These are phyloP conservation scores for Epirrhoe alternata DNA, from an alignment of 2,888 invertebrate genomes.

Conservation along the genomic window DNA sequence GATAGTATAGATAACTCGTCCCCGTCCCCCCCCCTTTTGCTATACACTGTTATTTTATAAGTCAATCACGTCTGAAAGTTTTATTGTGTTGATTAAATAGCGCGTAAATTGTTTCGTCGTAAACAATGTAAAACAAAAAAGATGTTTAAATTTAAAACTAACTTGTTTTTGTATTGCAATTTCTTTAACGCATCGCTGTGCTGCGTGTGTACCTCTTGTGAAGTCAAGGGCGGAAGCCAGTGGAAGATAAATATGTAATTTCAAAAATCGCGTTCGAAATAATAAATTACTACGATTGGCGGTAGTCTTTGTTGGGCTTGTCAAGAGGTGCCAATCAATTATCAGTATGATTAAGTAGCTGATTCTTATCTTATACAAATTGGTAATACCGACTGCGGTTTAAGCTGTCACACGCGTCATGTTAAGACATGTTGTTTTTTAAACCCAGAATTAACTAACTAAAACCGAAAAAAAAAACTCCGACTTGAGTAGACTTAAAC, in stretches of 20 bases:
- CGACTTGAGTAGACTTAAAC: neutral
- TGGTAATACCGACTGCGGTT: slow-evolving; percentile 54
- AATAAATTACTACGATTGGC: slow-evolving; percentile 24
- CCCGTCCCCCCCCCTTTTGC: no score
- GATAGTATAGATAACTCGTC: no score
- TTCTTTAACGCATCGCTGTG: neutral
- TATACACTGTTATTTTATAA: no score
- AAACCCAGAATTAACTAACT: neutral
- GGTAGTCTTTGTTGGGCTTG: slow-evolving; percentile 53
- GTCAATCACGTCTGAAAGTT: no score
- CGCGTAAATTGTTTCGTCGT: neutral
- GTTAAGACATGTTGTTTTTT: neutral
- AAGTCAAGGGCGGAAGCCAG: neutral
- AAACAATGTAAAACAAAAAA: neutral
- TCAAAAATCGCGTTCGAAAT: neutral
- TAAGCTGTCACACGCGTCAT: slow-evolving; percentile 46
- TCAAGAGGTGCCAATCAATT: slow-evolving; percentile 67
- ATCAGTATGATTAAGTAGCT: slow-evolving; percentile 64
- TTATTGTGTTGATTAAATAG: no score
- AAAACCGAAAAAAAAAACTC: neutral
- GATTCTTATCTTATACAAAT: slow-evolving; percentile 58
- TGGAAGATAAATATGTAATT: slow-evolving; percentile 2
- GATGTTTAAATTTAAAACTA: no score
- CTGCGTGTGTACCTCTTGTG: neutral
- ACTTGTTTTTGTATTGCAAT: no score